Base-by-base conservation (phyloP, 2,113 vertebrate species). In the Calyptomena viridis region DNA sequence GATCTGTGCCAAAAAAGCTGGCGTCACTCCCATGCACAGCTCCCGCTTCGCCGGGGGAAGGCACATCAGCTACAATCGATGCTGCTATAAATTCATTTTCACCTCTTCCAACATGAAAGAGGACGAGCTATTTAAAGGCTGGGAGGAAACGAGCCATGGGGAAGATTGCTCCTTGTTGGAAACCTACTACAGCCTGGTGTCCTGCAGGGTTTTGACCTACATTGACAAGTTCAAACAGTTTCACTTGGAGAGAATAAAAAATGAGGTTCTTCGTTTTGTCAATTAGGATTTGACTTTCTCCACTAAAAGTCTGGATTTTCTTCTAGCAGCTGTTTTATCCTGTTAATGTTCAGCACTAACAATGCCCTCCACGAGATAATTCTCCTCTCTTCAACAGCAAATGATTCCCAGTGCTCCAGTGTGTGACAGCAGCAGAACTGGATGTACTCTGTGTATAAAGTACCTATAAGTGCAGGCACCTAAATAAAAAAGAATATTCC, bases 51-150 rank as follows among this genome's bases (percentile, higher is more conserved):
- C 99, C 2, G 99, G 99, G 60, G 96, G 97, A 6, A 98, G 93
- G 35, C 99, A 98, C 72, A 96, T 99, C 89, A 98, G 96, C 59
- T 99, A 99, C 95, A 99, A 99, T 30, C 96, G 97, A 59, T 99
- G 99, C 97, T 99, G 99, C 97, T 99, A 99, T 67, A 97, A 97
- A 81, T 98, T 99, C 91, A 98, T 99, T 89, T 99, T 99, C 97
- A 99, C 98, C 94, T 99, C 99, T 18, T 98, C 98, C 3, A 84
- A 87, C 64, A 86, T 98, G 87, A 74, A 69, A 11, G 96, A 95
- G 37, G 85, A 97, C 0, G 98, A 98, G 95, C 96, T 99, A 22
- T 60, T 97, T 19, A 79, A 60, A 33, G 97, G 97, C 60, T 99
- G 99, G 99, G 89, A 89, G 42, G 99, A 99, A 92, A 97, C 98